Conservation (phyloP, 1,140 invertebrate genomes). For the Manduca sexta region DNA sequence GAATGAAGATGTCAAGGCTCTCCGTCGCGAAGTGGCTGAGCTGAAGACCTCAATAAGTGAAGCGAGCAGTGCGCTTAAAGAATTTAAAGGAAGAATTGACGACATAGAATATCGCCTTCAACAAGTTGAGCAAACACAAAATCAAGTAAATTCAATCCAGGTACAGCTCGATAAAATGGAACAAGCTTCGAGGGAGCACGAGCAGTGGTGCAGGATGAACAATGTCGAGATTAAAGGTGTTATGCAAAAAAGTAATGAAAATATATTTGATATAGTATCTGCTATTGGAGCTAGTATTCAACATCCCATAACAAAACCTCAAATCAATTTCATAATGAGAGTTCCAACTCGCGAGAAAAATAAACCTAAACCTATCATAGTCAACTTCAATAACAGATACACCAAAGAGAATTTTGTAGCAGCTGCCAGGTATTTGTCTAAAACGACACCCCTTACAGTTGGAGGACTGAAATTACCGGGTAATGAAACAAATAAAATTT, state of each 20-base stretch:
- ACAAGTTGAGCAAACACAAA: neutral
- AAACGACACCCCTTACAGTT: neutral
- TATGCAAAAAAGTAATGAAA: slow-evolving; percentile 4
- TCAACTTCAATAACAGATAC: slow-evolving; percentile 8
- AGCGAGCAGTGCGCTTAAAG: neutral
- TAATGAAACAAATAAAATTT: slow-evolving; percentile 3
- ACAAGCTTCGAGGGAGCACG: neutral
- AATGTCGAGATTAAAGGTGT: slow-evolving; percentile 17
- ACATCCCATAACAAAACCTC: neutral
- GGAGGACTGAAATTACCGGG: neutral
- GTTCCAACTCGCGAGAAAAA: slow-evolving; percentile 1
- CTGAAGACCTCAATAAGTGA: neutral
- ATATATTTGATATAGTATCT: slow-evolving; percentile 7
- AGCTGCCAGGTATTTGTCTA: neutral
- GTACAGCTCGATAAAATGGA: neutral
- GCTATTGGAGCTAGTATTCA: slow-evolving; percentile 4
- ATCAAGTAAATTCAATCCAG: neutral
- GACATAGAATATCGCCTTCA: neutral
- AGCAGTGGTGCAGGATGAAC: slow-evolving; percentile 13
- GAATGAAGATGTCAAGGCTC: slow-evolving; percentile 3
- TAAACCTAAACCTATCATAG: slow-evolving; percentile 5
- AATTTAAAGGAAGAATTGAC: neutral
- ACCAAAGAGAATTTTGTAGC: slow-evolving; percentile 11
- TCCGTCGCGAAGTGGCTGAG: neutral
- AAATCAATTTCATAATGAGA: slow-evolving; percentile 6